Conservation (phyloP, 2,888 invertebrate genomes). For the Isoperla grammatica region DNA sequence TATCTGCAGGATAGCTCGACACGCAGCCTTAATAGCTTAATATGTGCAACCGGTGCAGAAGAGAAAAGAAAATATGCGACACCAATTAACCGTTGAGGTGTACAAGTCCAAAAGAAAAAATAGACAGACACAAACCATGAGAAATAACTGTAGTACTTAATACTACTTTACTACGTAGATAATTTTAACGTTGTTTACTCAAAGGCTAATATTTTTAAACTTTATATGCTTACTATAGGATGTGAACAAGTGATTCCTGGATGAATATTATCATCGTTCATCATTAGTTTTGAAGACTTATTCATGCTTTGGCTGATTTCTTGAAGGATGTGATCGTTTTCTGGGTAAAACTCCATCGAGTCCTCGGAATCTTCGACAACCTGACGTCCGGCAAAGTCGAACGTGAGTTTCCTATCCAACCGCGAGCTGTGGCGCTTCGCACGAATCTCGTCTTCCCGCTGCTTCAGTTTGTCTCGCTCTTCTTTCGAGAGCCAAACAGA, state of each 20-base stretch:
- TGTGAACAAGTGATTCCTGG: conserved; percentile 37
- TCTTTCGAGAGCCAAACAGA: conserved; percentile 74
- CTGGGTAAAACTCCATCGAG: conserved; percentile 40
- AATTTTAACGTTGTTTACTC: not conserved
- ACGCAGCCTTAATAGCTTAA: no score
- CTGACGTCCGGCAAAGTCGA: conserved; percentile 63
- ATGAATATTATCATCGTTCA: conserved; percentile 29
- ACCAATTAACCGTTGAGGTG: no score
- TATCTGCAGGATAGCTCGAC: no score
- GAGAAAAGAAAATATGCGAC: no score
- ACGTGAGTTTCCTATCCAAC: conserved; percentile 60
- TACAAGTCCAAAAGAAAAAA: no score
- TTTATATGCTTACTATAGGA: conserved; percentile 33
- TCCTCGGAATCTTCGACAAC: conserved; percentile 47
- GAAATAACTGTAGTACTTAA: no score
- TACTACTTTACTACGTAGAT: no score
- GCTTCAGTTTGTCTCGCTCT: conserved; percentile 61
- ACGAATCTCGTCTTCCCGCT: conserved; percentile 60
- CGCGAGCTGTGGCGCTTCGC: conserved; percentile 65
- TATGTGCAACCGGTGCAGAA: no score
- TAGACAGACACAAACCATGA: not conserved
- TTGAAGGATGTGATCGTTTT: conserved; percentile 42
- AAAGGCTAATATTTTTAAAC: not conserved
- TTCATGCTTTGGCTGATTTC: conserved; percentile 42
- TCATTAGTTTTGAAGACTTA: conserved; percentile 30